phyloP scores from a whole-genome alignment of 2,797 vertebrate species.

The Emydoidea blandingii region DNA sequence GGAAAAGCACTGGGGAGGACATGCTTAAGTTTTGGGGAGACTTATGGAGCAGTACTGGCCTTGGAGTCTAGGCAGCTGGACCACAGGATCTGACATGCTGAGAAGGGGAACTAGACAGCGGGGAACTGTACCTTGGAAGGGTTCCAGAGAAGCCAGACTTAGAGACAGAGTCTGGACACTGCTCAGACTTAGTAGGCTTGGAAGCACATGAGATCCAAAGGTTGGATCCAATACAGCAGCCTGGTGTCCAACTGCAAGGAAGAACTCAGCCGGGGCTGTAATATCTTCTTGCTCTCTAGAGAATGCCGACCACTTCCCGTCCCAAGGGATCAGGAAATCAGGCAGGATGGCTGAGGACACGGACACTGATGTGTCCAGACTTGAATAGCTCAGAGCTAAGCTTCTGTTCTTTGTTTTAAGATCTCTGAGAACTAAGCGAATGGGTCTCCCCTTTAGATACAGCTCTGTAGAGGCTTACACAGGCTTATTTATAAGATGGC shows the following conservation, averaged over 20 bases:
- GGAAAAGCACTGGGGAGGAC: not conserved
- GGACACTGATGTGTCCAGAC: not conserved
- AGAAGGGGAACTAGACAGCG: not conserved
- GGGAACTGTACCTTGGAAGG: not conserved
- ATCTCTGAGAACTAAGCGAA: not conserved
- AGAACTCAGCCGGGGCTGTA: not conserved
- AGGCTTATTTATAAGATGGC: not conserved
- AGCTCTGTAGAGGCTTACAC: not conserved
- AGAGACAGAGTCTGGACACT: not conserved
- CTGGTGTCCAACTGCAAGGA: not conserved
- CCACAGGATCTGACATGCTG: rapidly evolving
- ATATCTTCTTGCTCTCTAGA: not conserved
- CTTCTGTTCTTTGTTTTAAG: not conserved
- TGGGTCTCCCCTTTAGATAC: not conserved
- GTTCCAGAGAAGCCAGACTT: not conserved
- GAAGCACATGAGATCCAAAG: not conserved
- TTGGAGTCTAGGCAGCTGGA: not conserved
- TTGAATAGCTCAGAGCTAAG: not conserved
- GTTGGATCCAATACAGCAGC: no score
- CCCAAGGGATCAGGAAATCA: not conserved
- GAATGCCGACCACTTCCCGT: not conserved
- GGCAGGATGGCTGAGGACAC: not conserved
- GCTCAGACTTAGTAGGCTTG: not conserved
- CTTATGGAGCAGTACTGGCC: not conserved
- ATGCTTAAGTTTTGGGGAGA: not conserved